Evolutionary conservation across 2,797 vertebrate genomes (phyloP).

Genomic region (Uromys caudimaculatus): DNA sequence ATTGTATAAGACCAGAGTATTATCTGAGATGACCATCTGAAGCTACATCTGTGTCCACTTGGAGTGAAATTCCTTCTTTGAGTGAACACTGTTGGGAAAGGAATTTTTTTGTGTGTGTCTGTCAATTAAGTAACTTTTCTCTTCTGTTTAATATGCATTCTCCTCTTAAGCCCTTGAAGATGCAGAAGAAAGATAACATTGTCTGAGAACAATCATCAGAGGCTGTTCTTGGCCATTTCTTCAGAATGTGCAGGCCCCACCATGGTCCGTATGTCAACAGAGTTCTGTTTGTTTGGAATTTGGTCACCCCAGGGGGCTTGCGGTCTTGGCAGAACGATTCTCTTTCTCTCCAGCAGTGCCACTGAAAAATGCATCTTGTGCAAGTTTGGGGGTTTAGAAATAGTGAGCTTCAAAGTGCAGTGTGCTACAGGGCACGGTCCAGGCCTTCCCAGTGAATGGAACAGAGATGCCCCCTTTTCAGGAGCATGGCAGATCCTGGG

Average conservation of each 20-base stretch:
- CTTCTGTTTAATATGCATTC: slow-evolving; percentile 58
- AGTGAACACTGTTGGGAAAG: slow-evolving; percentile 55
- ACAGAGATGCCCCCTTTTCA: neutral
- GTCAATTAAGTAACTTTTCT: slow-evolving; percentile 59
- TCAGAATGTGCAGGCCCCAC: slow-evolving; percentile 19
- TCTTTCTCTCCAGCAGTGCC: slow-evolving; percentile 40
- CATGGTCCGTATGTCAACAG: slow-evolving; percentile 55
- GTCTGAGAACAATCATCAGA: slow-evolving; percentile 72
- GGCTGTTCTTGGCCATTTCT: slow-evolving; percentile 55
- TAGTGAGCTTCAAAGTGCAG: neutral
- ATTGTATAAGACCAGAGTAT: neutral
- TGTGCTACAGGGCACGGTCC: neutral
- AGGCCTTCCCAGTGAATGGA: neutral
- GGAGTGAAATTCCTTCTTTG: slow-evolving; percentile 63
- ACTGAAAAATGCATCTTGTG: slow-evolving; percentile 47
- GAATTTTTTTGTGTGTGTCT: slow-evolving; percentile 29
- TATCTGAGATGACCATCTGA: neutral
- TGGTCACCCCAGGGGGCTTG: slow-evolving; percentile 58
- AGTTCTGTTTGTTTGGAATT: slow-evolving; percentile 62
- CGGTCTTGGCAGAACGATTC: slow-evolving; percentile 18
- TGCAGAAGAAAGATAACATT: slow-evolving; percentile 79
- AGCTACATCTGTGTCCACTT: neutral
- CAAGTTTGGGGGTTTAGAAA: slow-evolving; percentile 48
- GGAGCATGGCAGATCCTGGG: neutral
- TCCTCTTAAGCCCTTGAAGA: slow-evolving; percentile 53